Conservation (phyloP, 2,888 invertebrate species). For the Drosophila stalkeri region DNA sequence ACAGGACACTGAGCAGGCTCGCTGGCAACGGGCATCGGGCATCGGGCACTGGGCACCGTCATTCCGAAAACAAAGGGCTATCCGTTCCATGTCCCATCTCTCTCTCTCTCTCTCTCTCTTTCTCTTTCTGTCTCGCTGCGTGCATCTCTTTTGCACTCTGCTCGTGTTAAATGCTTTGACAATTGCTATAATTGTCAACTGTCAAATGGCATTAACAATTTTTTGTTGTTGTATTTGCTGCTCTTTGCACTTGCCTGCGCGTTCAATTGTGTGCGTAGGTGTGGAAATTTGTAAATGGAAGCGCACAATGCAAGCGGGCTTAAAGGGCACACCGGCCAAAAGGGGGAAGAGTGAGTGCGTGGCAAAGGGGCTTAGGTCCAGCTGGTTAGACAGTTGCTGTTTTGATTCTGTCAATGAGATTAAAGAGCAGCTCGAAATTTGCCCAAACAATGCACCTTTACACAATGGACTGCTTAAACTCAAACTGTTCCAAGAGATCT, state of each 20-base stretch:
- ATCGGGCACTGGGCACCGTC: slow-evolving; percentile 9
- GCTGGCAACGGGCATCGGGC: too few relatives aligned
- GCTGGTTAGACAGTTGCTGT: slow-evolving; percentile 64
- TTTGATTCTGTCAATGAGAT: slow-evolving; percentile 65
- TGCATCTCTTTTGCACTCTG: slow-evolving; percentile 32
- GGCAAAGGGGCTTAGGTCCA: slow-evolving; percentile 46
- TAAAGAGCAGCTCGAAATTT: slow-evolving; percentile 55
- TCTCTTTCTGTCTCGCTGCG: slow-evolving; percentile 4
- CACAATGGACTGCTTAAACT: background rate
- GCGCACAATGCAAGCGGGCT: slow-evolving; percentile 34
- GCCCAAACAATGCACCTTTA: slow-evolving; percentile 31
- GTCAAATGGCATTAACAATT: slow-evolving; percentile 82
- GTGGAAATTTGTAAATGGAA: slow-evolving; percentile 66
- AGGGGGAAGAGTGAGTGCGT: background rate
- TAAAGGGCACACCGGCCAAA: background rate
- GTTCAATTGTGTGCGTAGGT: slow-evolving; percentile 78
- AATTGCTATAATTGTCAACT: slow-evolving; percentile 82
- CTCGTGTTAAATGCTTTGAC: slow-evolving; percentile 81
- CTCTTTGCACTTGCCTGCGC: slow-evolving; percentile 70
- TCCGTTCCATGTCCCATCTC: slow-evolving; percentile 2
- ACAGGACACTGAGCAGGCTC: slow-evolving; percentile 67
- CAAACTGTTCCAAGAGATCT: background rate
- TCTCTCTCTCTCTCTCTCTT: background rate
- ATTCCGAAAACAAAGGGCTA: slow-evolving; percentile 50
- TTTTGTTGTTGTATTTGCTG: slow-evolving; percentile 45